A percentile compares a stretch with the other conserved stretches of the same genome.
Evolutionary conservation across 2,113 vertebrate species (phyloP).

Genomic region (Dryoscopus gambensis): DNA sequence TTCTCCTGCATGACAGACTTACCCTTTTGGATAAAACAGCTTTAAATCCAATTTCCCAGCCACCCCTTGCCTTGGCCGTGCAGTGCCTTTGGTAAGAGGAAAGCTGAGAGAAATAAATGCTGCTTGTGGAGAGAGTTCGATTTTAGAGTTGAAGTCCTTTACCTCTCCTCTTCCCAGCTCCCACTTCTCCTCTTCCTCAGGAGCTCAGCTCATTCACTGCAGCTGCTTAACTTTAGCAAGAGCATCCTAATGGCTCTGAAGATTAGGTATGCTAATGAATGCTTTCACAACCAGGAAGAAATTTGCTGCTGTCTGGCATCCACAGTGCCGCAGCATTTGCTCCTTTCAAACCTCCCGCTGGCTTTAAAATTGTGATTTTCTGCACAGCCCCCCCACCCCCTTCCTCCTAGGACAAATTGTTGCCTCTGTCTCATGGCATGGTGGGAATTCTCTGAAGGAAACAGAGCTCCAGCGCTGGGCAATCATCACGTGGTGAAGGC

Average conservation of each 20-base stretch:
- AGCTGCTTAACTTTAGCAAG: background rate
- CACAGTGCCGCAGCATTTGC: background rate
- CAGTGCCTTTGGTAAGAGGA: background rate
- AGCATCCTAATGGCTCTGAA: background rate
- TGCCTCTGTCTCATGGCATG: background rate
- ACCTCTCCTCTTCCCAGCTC: background rate
- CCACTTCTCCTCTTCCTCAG: background rate
- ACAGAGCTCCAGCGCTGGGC: background rate
- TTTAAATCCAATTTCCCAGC: background rate
- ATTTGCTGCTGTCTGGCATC: background rate
- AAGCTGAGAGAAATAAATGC: background rate
- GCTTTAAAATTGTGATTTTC: background rate
- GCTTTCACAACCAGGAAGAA: background rate
- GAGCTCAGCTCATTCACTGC: background rate
- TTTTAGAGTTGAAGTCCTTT: background rate
- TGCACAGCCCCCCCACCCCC: fast-evolving
- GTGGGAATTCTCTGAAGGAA: background rate
- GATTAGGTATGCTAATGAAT: background rate
- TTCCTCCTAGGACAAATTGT: background rate
- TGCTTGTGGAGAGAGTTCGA: background rate
- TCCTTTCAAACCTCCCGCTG: background rate
- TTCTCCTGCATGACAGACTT: background rate
- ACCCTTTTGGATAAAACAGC: background rate
- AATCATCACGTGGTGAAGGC: background rate
- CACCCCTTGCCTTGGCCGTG: background rate